Evolutionary conservation across 2,113 vertebrate genomes (phyloP).

Genomic region (Oceanodroma tethys): DNA sequence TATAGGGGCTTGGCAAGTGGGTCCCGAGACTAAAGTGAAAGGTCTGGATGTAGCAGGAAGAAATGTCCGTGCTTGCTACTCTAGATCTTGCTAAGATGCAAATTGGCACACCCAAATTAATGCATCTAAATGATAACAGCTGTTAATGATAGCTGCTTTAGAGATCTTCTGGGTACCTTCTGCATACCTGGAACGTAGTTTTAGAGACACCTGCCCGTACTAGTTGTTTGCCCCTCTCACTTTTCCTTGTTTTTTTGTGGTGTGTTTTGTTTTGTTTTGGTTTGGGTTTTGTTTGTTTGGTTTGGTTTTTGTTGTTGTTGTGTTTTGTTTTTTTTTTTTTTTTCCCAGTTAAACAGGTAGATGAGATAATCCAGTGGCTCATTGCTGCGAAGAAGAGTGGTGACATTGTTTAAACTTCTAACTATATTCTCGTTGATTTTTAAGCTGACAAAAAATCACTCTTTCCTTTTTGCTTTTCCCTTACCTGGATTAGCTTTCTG

Average conservation of each 20-base stretch:
- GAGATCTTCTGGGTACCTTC: neutral
- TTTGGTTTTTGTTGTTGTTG: too few species aligned
- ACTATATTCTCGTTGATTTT: neutral
- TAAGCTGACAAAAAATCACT: neutral
- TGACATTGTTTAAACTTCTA: neutral
- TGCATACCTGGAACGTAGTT: neutral
- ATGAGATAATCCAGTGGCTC: neutral
- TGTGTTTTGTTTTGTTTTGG: neutral
- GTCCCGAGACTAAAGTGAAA: neutral
- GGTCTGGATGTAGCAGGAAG: neutral
- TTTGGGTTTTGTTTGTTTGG: too few species aligned
- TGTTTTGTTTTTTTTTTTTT: too few species aligned
- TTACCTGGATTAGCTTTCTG: neutral
- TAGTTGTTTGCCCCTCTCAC: neutral
- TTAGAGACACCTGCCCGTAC: neutral
- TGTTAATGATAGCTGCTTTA: neutral
- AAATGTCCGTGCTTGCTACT: neutral
- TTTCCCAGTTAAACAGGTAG: neutral
- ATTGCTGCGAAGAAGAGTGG: neutral
- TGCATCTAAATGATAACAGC: neutral
- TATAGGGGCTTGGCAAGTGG: neutral
- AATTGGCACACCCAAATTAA: neutral
- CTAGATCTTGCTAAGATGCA: neutral
- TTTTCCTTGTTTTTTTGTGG: neutral
- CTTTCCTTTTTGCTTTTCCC: neutral